Percentiles rank a stretch among this genome's conserved stretches.
Conservation (phyloP, 2,797 vertebrate genomes). For the Furcifer pardalis region DNA sequence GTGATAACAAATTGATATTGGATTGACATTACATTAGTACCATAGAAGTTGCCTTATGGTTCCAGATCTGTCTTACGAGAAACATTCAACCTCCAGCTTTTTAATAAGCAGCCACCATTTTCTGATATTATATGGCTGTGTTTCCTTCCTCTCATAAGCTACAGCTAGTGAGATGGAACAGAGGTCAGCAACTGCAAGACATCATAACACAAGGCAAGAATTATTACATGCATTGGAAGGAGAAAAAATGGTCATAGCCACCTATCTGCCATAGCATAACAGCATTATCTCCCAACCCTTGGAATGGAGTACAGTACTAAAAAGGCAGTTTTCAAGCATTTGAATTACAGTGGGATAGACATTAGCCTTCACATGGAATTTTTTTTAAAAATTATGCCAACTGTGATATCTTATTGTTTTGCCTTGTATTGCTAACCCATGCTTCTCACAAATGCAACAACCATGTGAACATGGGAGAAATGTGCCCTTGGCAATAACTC, state of each 20-base stretch:
- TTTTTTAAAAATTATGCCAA: background rate
- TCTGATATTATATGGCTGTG: no score
- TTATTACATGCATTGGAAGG: background rate
- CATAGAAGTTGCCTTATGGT: background rate
- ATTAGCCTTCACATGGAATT: background rate
- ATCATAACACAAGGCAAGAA: background rate
- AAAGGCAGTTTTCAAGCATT: background rate
- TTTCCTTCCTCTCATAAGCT: no score
- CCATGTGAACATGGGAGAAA: conserved; percentile 16
- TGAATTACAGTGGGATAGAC: background rate
- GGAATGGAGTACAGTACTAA: background rate
- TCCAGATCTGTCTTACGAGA: background rate
- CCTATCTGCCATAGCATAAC: no score
- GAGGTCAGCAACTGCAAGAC: background rate
- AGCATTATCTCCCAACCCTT: no score
- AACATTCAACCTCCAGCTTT: background rate
- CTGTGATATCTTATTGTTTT: background rate
- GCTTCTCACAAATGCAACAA: background rate
- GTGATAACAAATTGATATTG: no score
- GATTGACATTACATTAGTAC: background rate
- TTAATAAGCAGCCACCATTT: background rate
- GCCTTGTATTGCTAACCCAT: conserved; percentile 14
- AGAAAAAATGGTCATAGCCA: background rate
- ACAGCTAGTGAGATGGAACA: background rate
- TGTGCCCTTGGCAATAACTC: conserved; percentile 29